Base-by-base conservation (phyloP, 2,113 vertebrate genomes). In the Rissa tridactyla region DNA sequence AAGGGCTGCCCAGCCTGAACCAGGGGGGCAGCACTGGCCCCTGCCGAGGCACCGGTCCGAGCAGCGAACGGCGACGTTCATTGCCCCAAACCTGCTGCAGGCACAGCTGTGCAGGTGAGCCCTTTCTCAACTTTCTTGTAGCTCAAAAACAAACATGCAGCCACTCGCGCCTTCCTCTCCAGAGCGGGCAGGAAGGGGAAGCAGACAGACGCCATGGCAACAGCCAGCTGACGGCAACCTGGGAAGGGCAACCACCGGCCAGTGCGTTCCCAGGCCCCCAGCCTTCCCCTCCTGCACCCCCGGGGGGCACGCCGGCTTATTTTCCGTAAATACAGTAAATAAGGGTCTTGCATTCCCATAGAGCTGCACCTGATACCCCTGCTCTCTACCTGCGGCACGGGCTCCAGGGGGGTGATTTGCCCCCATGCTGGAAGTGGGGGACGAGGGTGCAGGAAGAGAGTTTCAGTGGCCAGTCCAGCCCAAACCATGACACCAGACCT, bases 151-250 rank as follows among this genome's bases (percentile, higher is more conserved):
- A 97, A 96, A 89, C 96, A 95, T 0, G 44, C 86, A 66, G 86
- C 36, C 88, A 71, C 92, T 94, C 25, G 3, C 25, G 70, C 86
- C 83, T 95, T 95, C 94, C 96, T 96, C 91, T 78, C 19, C 55
- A 1, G 78, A 27, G 40, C 61, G 3, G 86, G 92, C 82, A 96
- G 96, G 95, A 97, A 77, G 21, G 7, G 86, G 93, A 96, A 94
- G 96, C 88, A 97, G 80, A 82, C 95, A 78, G 78, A 77, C 60
- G 66, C 93, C 83, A 92, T 68, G 64, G 86, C 86, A 91, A 97
- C 78, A 95, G 73, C 80, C 93, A 88, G 90, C 86, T 89, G 81
- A 96, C 95, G 73, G 96, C 91, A 95, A 94, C 80, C 88, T 96
- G 95, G 94, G 92, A 90, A 94, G 91, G 86, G 96, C 88, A 97